Base-by-base conservation (phyloP, 2,113 vertebrate genomes). In the Ancistrus triradiatus region DNA sequence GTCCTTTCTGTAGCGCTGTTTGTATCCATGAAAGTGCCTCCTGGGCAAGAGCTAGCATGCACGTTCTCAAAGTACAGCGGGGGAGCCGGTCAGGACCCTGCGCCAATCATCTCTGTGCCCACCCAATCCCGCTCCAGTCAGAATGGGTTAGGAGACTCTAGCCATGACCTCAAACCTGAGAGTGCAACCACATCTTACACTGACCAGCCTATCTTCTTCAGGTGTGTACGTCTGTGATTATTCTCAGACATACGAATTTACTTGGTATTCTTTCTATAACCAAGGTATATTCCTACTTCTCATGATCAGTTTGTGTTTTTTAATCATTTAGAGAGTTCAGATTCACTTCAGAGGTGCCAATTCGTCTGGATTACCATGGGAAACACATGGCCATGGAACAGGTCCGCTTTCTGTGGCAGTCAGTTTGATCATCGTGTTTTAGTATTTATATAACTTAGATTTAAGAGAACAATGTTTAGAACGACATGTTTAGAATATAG, bases 361-460 rank as follows among this genome's bases (percentile, higher is more conserved):
- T 98, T 76, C 90, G 95, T 0, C 84, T 99, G 62, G 96, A 99
- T 83, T 99, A 99, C 77, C 95, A 99, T 0, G 96, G 96, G 44
- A 99, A 99, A 72, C 95, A 98, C 0, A 89, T 99, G 2, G 91
- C 92, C 27, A 70, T 70, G 79, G 86, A 86, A 22, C 84, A 86
- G 83, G 86, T 88, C 66, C 3, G 14, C 19, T 8, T 2, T 66
- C 22, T 59, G 10, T 17, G n/a, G 27, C 15, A 2, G 13, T 15
- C 3, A 50, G 10, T 50, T 15, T 18, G 1, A 49, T 6, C 13
- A 3, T 22, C 22, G 35, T 38, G 37, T 6, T 47, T 4, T 19
- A 19, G 14, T 37, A 11, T 22, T 5, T 58, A 25, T 35, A 14
- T 38, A n/a, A 42, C 27, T 31, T 4, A 31, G 27, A 31, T 31